Conservation (phyloP, 2,113 vertebrate genomes). For the Malaclemys terrapin region DNA sequence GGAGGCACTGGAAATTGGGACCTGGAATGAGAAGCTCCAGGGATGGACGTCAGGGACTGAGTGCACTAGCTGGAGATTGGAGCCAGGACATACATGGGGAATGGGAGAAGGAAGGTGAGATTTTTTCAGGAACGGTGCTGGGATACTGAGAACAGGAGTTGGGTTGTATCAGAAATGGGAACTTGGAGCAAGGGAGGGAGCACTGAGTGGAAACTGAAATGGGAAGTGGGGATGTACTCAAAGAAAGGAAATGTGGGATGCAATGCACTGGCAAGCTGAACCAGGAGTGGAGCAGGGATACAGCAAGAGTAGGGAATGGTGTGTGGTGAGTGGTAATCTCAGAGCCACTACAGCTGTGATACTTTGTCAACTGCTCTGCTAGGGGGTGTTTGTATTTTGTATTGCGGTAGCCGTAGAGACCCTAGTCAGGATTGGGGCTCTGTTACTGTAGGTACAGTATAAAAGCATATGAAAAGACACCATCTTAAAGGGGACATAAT, state of each 20-base stretch:
- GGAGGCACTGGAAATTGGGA: background rate
- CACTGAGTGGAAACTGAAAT: background rate
- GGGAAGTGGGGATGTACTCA: background rate
- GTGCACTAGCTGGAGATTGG: background rate
- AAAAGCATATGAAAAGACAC: background rate
- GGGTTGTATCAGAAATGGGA: background rate
- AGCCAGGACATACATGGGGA: background rate
- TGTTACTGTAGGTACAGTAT: background rate
- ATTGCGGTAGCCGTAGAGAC: background rate
- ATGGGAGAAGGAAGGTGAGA: background rate
- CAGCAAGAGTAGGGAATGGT: background rate
- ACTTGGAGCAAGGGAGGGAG: background rate
- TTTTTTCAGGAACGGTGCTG: background rate
- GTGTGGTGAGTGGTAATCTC: background rate
- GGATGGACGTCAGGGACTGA: fast-evolving
- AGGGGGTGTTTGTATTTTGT: background rate
- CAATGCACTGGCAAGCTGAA: background rate
- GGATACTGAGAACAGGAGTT: background rate
- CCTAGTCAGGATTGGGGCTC: background rate
- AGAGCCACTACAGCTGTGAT: background rate
- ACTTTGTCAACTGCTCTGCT: background rate
- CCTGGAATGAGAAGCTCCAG: fast-evolving
- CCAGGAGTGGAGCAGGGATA: background rate
- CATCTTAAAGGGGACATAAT: background rate
- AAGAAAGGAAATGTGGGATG: background rate